phyloP scores from a whole-genome alignment of 2,888 invertebrate species.

The Mesorhabditis spiculigera region DNA sequence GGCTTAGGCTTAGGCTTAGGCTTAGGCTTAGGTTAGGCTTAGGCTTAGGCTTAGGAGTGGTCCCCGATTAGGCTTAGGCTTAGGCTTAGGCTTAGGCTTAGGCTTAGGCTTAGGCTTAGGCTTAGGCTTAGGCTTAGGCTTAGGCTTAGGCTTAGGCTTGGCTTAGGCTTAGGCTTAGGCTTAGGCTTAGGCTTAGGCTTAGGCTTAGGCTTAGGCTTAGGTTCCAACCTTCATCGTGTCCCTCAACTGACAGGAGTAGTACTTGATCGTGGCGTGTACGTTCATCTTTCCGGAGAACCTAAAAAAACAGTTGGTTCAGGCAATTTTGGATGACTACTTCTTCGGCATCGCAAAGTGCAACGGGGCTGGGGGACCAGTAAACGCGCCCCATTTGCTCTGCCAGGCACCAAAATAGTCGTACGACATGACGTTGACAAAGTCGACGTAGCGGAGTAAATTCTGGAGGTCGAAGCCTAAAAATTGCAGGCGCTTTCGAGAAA shows the following conservation, averaged over 20 bases:
- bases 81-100: too few relatives aligned
- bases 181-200: too few relatives aligned
- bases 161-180: too few relatives aligned
- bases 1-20: too few relatives aligned
- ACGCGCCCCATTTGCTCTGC: slow-evolving; percentile 55
- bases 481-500: neutral
- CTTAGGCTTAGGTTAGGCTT: neutral
- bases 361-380: slow-evolving; percentile 57
- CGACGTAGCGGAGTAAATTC: slow-evolving; percentile 45
- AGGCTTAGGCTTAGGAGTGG: too few relatives aligned
- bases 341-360: slow-evolving; percentile 50
- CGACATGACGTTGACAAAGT: slow-evolving; percentile 58
- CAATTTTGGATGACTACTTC: slow-evolving; percentile 20
- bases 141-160: too few relatives aligned
- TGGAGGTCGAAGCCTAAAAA: slow-evolving; percentile 51
- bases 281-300: slow-evolving; percentile 55
- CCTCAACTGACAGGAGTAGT: slow-evolving; percentile 51
- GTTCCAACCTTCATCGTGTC: slow-evolving; percentile 19
- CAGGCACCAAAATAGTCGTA: slow-evolving; percentile 58
- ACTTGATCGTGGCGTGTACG: slow-evolving; percentile 56
- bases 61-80: too few relatives aligned
- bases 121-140: too few relatives aligned
- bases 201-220: too few relatives aligned
- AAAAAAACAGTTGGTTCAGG: neutral
- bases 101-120: too few relatives aligned